Base-by-base conservation (phyloP, 2,797 vertebrate species). In the Echiichthys vipera region DNA sequence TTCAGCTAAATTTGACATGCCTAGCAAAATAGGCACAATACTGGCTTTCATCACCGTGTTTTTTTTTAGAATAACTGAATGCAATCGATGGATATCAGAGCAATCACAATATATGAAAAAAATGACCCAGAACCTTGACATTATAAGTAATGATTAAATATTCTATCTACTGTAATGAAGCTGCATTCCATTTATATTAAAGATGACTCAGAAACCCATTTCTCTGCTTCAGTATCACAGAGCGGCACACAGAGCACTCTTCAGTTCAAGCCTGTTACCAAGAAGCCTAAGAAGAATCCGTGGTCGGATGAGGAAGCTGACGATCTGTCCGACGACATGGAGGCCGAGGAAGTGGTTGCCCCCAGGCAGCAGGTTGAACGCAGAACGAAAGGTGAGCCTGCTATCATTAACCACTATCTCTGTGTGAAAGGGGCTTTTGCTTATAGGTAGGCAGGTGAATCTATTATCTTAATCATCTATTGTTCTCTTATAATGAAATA, bases 181-280 rank as follows among this genome's bases (percentile, higher is more conserved):
- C 7, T 14, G n/a, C 3, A 10, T 25, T 56, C 3, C 12, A 40
- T 42, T 59, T 49, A 25, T 39, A n/a, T 65, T 9, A n/a, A 54
- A 57, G 3, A 34, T 71, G 8, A 27, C 11, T 40, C 5, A 13
- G 12, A 54, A 54, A 34, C 39, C 0, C 9, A 0, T 14, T 64
- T 45, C 1, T 61, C 36, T 66, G 18, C 50, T 54, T 62, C 87
- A 91, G 95, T 39, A 14, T 47, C 86, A 7, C 95, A 93, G 80
- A 66, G 69, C 1, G 94, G 95, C 78, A 98, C 92, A 75, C 98
- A 99, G 91, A 93, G 94, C 81, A 97, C 94, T 0, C 92, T 98
- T 8, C 92, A 94, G 14, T 99, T 99, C 89, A 97, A 95, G 66
- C 92, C 96, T 7, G 2, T 94, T 37, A 84, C 91, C 88, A 96